A percentile compares a stretch with the other conserved stretches of the same genome.
Evolutionary conservation across 2,113 vertebrate genomes (phyloP).

Genomic region (Garra rufa): DNA sequence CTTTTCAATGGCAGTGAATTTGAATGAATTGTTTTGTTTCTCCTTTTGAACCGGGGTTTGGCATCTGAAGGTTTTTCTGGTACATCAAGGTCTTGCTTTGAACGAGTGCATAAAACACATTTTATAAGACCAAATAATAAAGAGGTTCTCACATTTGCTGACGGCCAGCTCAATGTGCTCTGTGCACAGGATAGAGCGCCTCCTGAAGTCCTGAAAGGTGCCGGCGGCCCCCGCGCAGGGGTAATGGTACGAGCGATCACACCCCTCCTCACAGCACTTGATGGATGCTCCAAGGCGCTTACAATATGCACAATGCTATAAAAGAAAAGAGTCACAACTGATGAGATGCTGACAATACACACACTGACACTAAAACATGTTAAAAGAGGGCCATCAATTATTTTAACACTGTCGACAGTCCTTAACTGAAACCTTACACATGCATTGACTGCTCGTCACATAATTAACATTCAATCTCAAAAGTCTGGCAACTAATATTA

Average conservation of each 20-base stretch:
- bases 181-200: conserved; percentile 91
- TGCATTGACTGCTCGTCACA: background rate
- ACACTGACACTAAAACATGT: background rate
- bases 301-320: conserved; percentile 98
- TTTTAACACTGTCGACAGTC: background rate
- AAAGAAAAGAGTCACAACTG: conserved; percentile 42
- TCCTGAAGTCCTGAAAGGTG: conserved; percentile 95
- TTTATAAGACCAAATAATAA: background rate
- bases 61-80: background rate
- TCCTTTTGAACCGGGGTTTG: too few species aligned
- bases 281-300: conserved; percentile 99
- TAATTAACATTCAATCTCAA: background rate
- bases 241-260: conserved; percentile 95
- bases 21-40: too few species aligned
- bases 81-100: background rate
- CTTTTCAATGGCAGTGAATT: too few species aligned
- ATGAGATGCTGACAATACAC: background rate
- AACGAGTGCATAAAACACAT: background rate
- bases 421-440: background rate
- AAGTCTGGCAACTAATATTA: background rate
- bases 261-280: conserved; percentile 99
- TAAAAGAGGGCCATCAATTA: conserved; percentile 2
- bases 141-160: conserved; percentile 87
- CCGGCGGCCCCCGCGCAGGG: conserved; percentile 97
- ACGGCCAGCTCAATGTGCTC: conserved; percentile 93